Conservation (phyloP, 2,888 invertebrate species). For the Ligdia adustata region DNA sequence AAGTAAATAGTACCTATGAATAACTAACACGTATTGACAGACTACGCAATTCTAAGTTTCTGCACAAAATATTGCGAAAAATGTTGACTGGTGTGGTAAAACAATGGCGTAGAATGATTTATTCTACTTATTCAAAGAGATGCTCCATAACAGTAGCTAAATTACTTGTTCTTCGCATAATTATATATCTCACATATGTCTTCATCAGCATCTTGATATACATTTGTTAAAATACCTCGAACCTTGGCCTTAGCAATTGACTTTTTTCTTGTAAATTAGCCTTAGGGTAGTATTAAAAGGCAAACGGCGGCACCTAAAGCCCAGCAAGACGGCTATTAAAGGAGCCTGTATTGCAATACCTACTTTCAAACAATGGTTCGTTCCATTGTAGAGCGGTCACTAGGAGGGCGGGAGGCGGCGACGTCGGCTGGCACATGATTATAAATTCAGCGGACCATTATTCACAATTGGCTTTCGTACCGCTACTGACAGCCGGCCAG, state of each 20-base stretch:
- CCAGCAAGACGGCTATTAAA: conserved; percentile 30
- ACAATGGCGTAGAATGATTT: too few relatives aligned
- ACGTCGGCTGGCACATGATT: conserved; percentile 37
- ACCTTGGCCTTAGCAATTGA: conserved; percentile 18
- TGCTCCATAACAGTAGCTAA: too few relatives aligned
- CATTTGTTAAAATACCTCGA: too few relatives aligned
- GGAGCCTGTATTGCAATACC: conserved; percentile 34
- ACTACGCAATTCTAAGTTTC: too few relatives aligned
- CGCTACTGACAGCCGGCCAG: conserved; percentile 66
- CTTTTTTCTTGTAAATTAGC: conserved; percentile 19
- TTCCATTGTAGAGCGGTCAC: conserved; percentile 35
- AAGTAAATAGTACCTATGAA: too few relatives aligned
- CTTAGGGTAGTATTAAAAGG: conserved; percentile 24
- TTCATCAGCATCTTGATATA: too few relatives aligned
- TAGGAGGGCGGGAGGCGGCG: conserved; percentile 22
- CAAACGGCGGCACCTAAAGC: conserved; percentile 17
- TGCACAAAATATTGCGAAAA: too few relatives aligned
- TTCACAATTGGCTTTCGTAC: conserved; percentile 74
- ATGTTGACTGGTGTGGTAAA: too few relatives aligned
- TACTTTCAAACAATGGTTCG: conserved; percentile 37
- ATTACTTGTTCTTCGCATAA: too few relatives aligned
- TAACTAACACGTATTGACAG: too few relatives aligned
- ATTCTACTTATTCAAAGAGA: too few relatives aligned
- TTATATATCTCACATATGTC: too few relatives aligned
- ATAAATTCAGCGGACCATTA: conserved; percentile 54